Conservation (phyloP, 2,888 invertebrate genomes). For the Mesorhabditis belari region DNA sequence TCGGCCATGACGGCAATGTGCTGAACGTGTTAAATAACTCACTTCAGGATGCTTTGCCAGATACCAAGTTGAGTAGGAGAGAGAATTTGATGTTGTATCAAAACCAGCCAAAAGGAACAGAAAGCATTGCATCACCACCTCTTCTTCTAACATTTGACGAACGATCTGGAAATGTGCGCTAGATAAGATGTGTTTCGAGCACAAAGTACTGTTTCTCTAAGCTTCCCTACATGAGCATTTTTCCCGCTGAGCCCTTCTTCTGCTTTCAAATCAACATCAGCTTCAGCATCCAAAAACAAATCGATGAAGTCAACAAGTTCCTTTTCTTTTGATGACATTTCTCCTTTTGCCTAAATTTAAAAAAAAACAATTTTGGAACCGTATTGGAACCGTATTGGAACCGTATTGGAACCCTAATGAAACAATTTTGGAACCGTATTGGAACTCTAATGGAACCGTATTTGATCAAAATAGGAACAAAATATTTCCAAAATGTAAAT, state of each 20-base stretch:
- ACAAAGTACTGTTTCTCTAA: neutral
- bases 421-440: no score
- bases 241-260: neutral
- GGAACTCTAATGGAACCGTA: no score
- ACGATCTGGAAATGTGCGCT: neutral
- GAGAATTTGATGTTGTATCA: constrained; percentile 58
- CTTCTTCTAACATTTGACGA: constrained; percentile 18
- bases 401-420: no score
- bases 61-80: constrained; percentile 56
- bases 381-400: no score
- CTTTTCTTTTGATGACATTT: neutral
- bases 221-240: neutral
- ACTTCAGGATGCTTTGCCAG: constrained; percentile 54
- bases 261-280: constrained; percentile 16
- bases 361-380: no score
- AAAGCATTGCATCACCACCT: constrained; percentile 54
- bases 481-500: constrained; percentile 2
- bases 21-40: constrained; percentile 5
- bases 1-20: no score
- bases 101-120: constrained; percentile 59
- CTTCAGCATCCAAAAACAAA: constrained; percentile 30
- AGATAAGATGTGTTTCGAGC: neutral
- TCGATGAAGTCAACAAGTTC: constrained; percentile 29
- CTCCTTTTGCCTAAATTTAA: neutral
- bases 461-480: no score